Percentiles rank a stretch among this genome's conserved stretches.
Conservation (phyloP, 2,113 vertebrate species). For the Emberiza fucata region DNA sequence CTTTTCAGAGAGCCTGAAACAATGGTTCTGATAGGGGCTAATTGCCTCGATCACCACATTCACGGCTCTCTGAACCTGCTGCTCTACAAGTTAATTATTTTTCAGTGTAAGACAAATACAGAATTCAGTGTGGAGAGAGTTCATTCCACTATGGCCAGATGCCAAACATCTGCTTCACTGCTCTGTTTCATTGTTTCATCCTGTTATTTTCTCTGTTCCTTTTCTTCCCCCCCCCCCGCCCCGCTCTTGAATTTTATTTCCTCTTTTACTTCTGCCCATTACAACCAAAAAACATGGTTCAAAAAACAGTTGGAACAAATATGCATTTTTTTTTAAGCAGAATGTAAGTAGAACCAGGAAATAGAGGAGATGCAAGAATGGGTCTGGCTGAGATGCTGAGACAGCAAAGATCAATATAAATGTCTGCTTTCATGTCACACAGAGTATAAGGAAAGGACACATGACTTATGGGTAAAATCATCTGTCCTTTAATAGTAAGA, state of each 20-base stretch:
- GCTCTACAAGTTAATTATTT: slow-evolving; percentile 56
- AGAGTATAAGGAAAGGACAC: neutral
- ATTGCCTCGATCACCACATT: slow-evolving; percentile 22
- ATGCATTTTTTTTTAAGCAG: neutral
- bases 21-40: slow-evolving; percentile 28
- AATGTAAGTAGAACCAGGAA: fast-evolving
- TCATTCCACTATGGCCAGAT: neutral
- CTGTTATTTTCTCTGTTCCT: neutral
- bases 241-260: neutral
- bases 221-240: fast-evolving
- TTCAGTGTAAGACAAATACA: neutral
- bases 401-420: neutral
- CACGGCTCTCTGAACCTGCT: slow-evolving; percentile 6
- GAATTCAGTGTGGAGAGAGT: slow-evolving; percentile 32
- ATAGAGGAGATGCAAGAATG: neutral
- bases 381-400: neutral
- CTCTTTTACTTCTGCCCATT: neutral
- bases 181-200: neutral
- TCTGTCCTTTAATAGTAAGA: neutral
- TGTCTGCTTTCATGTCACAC: neutral
- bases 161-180: slow-evolving; percentile 12
- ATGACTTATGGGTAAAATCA: neutral
- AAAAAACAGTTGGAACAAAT: neutral
- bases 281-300: fast-evolving
- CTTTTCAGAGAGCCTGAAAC: slow-evolving; percentile 34